Base-by-base conservation (phyloP, 92 coral and sea anemone genomes). In the Phymanthus crucifer region DNA sequence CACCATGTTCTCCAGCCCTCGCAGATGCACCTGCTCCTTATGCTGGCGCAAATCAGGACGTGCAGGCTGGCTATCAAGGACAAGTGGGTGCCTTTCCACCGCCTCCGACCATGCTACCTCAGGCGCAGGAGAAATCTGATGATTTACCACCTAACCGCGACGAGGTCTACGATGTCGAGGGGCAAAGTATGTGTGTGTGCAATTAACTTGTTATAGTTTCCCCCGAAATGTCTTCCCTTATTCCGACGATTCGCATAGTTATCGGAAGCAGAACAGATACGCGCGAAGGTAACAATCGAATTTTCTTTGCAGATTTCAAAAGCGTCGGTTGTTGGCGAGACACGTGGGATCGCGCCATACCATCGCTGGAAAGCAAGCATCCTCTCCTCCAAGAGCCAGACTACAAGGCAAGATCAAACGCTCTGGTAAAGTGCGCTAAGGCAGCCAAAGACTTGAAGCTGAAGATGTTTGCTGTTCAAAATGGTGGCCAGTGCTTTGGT, bases 321-420 rank as follows among this genome's bases (percentile, higher is more conserved):
- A 95, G 99, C 78, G 78, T 87, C 33, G 99, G 99, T 32, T 95
- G 99, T 72, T 96, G 99, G 99, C 91, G 84, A 48, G 99, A 96
- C 73, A 87, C 91, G 12, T 88, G 97, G 92, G 92, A 86, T 32
- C 88, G 97, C 34, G 92, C 98, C n/a, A 81, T 96, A 40, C 92
- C 97, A 5, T 69, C 89, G 23, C 80, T 96, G 85, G 99, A 96
- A 80, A 91, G 91, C 82, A 96, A 93, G 82, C 90, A 89, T 34
- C 88, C 92, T 1, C 57, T 91, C 54, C 71, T 96, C 27, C 80
- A 80, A 82, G 99, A 96, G 70, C 90, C 93, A 52, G 95, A 96
- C 73, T 94, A 94, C 75, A 94, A 93, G 82, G 88, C 91, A 32
- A 89, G 99, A 48, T 86, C 94, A 40, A 96, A 96, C 87, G 99